phyloP scores from a whole-genome alignment of 2,888 invertebrate genomes.

The Drosophila greeni region DNA sequence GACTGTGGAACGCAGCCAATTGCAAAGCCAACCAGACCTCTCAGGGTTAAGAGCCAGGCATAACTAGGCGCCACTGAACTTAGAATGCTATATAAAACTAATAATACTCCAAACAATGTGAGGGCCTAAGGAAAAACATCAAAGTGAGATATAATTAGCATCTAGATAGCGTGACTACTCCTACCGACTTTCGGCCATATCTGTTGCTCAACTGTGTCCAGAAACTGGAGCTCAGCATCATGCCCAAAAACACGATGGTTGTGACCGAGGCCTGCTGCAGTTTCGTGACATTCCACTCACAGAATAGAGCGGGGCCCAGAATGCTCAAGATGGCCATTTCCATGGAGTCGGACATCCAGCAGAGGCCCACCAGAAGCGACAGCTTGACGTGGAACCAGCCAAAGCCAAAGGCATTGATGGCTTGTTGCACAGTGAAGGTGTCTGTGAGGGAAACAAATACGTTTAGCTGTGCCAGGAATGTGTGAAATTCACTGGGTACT shows the following conservation, averaged over 20 bases:
- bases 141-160: neutral
- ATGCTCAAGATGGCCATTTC: conserved; percentile 98
- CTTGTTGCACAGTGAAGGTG: conserved; percentile 91
- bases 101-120: conserved; percentile 91
- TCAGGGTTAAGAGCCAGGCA: conserved; percentile 92
- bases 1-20: conserved; percentile 98
- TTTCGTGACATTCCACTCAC: conserved; percentile 93
- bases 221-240: conserved; percentile 97
- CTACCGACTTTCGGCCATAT: conserved; percentile 88
- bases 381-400: conserved; percentile 94
- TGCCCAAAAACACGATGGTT: conserved; percentile 95
- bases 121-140: conserved; percentile 81
- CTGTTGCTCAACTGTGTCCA: conserved; percentile 97
- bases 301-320: conserved; percentile 94
- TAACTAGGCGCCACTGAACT: conserved; percentile 95
- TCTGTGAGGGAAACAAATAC: conserved; percentile 80
- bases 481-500: conserved; percentile 2
- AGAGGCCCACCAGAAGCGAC: conserved; percentile 90
- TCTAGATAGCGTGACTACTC: neutral
- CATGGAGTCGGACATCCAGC: conserved; percentile 99
- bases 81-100: conserved; percentile 93
- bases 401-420: conserved; percentile 91
- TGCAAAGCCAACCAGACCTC: conserved; percentile 96
- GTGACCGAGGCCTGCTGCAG: conserved; percentile 96
- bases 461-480: neutral